Conservation (phyloP, 1,140 invertebrate species). For the Whitmania pigra region DNA sequence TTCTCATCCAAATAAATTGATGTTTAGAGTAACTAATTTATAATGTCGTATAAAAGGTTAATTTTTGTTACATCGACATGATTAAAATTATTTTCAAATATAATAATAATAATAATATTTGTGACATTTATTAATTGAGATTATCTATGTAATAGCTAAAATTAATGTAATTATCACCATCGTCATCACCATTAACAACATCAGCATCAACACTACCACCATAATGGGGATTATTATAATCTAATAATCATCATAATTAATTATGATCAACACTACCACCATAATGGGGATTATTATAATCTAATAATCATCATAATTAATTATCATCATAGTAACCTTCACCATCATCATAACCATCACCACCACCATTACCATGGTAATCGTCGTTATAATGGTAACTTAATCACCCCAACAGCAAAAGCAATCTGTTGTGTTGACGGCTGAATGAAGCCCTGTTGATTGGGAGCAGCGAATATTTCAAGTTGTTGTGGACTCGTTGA, state of each 20-base stretch:
- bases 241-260: too few species aligned
- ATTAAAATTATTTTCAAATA: slow-evolving; percentile 6
- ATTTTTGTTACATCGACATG: neutral
- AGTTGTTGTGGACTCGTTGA: neutral
- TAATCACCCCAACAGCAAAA: slow-evolving; percentile 7
- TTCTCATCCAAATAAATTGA: neutral
- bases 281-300: too few species aligned
- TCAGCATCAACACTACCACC: neutral
- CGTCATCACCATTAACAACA: neutral
- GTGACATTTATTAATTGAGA: neutral
- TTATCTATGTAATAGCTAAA: neutral
- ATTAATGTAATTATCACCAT: neutral
- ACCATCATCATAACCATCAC: neutral
- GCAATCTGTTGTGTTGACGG: neutral
- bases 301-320: too few species aligned
- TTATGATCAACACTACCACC: too few species aligned
- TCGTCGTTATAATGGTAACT: neutral
- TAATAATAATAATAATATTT: too few species aligned
- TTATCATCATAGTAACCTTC: too few species aligned
- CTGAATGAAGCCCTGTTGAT: slow-evolving; percentile 1
- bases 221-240: too few species aligned
- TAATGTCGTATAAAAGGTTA: neutral
- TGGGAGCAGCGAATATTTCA: neutral
- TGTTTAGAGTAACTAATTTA: neutral
- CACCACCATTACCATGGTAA: neutral